Conservation (phyloP, 2,888 invertebrate species). For the Meteorus colon region DNA sequence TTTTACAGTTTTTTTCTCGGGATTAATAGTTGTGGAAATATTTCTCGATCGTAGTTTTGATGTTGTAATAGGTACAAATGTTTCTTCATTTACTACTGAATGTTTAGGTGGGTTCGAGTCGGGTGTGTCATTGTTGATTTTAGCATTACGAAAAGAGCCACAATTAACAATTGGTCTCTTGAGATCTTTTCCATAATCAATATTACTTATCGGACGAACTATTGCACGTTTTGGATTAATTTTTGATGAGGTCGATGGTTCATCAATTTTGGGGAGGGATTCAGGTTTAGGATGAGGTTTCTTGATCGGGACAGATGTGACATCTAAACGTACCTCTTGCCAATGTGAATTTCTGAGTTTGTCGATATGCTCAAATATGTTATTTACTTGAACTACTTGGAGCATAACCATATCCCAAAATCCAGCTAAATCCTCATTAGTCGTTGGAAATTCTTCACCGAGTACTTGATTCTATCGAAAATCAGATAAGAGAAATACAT, state of each 20-base stretch:
- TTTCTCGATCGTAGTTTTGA: neutral
- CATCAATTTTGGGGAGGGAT: neutral
- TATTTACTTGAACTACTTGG: constrained; percentile 90
- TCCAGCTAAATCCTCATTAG: constrained; percentile 91
- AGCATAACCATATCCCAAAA: constrained; percentile 99
- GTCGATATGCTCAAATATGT: constrained; percentile 83
- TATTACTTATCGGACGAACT: constrained; percentile 32
- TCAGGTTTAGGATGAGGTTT: neutral
- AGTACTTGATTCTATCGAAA: constrained; percentile 77
- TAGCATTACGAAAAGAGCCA: neutral
- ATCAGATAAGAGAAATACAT: constrained; percentile 20
- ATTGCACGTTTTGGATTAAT: constrained; percentile 13
- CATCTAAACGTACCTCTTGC: constrained; percentile 76
- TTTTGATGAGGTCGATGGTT: neutral
- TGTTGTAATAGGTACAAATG: constrained; percentile 12
- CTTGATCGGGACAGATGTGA: constrained; percentile 36
- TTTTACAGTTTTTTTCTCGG: constrained; percentile 15
- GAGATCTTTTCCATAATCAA: neutral
- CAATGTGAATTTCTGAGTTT: constrained; percentile 80
- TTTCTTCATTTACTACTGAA: constrained; percentile 17
- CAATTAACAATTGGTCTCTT: constrained; percentile 21
- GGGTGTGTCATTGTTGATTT: neutral
- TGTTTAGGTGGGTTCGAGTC: neutral
- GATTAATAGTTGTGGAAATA: constrained; percentile 9
- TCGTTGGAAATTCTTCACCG: constrained; percentile 91